phyloP scores from a whole-genome alignment of 2,797 vertebrate species.

The Smutsia gigantea region DNA sequence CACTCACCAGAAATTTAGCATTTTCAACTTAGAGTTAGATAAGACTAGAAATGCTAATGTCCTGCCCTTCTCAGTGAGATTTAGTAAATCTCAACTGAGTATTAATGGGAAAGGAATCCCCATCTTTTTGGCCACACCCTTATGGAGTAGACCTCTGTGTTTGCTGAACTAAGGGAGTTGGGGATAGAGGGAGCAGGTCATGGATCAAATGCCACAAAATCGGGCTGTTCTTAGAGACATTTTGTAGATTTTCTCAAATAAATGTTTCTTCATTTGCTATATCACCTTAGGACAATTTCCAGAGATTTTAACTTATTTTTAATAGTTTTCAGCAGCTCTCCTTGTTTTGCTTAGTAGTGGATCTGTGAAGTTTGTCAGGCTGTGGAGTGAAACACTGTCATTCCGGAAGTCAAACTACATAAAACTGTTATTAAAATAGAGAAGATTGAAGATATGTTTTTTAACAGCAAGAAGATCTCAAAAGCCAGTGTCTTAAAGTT shows the following conservation, averaged over 20 bases:
- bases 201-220: not conserved
- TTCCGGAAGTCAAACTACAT: not conserved
- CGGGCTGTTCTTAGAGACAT: not conserved
- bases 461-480: not conserved
- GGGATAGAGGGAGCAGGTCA: not conserved
- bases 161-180: accelerated
- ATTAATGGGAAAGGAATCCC: accelerated
- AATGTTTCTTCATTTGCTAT: not conserved
- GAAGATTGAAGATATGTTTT: not conserved
- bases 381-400: not conserved
- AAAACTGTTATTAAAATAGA: not conserved
- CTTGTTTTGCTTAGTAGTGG: not conserved
- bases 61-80: not conserved
- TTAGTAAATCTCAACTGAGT: not conserved
- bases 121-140: too few species aligned
- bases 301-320: not conserved
- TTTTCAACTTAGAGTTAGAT: not conserved
- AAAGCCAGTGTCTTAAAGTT: not conserved
- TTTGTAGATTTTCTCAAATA: not conserved
- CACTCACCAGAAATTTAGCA: not conserved
- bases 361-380: not conserved
- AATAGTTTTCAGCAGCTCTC: not conserved
- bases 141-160: not conserved
- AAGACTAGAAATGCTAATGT: not conserved
- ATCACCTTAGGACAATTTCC: not conserved